A percentile compares a stretch with the other conserved stretches of the same genome.
Evolutionary conservation across 1,140 invertebrate genomes (phyloP).

Genomic region (Ganaspis sp.): DNA sequence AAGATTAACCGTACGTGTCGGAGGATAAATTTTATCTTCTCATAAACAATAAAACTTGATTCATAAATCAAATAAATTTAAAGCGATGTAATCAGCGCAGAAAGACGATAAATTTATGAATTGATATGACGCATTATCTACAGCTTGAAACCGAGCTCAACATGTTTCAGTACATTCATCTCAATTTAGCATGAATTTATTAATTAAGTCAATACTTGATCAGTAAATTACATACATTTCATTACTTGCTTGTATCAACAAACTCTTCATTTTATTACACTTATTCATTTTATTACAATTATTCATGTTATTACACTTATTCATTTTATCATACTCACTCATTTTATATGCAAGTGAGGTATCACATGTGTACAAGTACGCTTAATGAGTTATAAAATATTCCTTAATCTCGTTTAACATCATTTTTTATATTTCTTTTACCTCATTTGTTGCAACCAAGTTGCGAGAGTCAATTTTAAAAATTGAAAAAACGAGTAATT

Average conservation of each 20-base stretch:
- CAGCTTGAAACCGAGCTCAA: not conserved
- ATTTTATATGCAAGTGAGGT: too few species aligned
- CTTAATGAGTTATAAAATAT: not conserved
- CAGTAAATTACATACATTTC: not conserved
- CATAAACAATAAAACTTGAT: conserved; percentile 23
- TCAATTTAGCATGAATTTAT: conserved; percentile 12
- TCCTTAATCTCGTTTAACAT: not conserved
- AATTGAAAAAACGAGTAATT: too few species aligned
- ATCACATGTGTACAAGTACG: not conserved
- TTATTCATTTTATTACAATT: too few species aligned
- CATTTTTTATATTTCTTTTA: not conserved
- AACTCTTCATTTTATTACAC: not conserved
- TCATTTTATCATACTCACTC: too few species aligned
- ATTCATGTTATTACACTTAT: too few species aligned
- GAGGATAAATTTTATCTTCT: conserved; percentile 26
- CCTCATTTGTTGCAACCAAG: not conserved
- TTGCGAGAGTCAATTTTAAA: not conserved
- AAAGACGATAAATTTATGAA: conserved; percentile 25
- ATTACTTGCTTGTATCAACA: not conserved
- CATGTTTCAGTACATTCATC: not conserved
- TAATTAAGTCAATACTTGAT: conserved; percentile 5
- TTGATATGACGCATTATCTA: not conserved
- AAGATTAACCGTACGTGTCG: conserved; percentile 28
- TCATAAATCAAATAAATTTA: conserved; percentile 25
- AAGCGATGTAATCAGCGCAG: conserved; percentile 25